phyloP scores from a whole-genome alignment of 2,797 vertebrate genomes.

The Linurgus olivaceus region DNA sequence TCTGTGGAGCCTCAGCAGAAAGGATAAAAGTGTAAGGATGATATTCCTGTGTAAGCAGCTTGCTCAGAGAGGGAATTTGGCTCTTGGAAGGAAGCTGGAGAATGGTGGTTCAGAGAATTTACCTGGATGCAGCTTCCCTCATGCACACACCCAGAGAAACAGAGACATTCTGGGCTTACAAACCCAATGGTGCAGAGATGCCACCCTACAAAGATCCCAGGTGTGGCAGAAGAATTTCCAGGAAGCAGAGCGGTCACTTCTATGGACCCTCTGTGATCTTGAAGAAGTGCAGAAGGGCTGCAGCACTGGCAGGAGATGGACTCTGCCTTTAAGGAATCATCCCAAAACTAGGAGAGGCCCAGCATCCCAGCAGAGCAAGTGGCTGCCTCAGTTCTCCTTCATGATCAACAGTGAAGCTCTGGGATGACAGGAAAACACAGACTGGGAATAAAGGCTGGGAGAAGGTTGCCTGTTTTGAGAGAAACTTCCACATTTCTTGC shows the following conservation, averaged over 20 bases:
- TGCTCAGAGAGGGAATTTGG: neutral
- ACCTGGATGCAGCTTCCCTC: neutral
- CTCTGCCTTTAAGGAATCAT: neutral
- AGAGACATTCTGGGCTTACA: neutral
- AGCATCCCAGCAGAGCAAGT: neutral
- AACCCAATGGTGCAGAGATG: neutral
- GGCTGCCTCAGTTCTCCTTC: neutral
- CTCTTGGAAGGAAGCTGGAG: neutral
- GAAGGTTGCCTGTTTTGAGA: neutral
- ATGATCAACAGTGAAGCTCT: neutral
- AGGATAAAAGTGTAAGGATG: neutral
- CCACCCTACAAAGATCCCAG: neutral
- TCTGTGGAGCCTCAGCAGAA: neutral
- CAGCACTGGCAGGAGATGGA: accelerated
- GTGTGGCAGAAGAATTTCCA: neutral
- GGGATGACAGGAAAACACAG: neutral
- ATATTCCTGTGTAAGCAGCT: neutral
- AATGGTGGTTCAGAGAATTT: neutral
- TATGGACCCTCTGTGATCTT: neutral
- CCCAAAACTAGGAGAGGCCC: neutral
- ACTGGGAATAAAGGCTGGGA: neutral
- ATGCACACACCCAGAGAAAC: neutral
- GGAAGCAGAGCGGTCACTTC: neutral
- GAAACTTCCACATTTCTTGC: neutral
- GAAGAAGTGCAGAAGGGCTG: neutral